Percentiles rank a stretch among this genome's conserved stretches.
Conservation (phyloP, 2,888 invertebrate species). For the Girardia tigrina region DNA sequence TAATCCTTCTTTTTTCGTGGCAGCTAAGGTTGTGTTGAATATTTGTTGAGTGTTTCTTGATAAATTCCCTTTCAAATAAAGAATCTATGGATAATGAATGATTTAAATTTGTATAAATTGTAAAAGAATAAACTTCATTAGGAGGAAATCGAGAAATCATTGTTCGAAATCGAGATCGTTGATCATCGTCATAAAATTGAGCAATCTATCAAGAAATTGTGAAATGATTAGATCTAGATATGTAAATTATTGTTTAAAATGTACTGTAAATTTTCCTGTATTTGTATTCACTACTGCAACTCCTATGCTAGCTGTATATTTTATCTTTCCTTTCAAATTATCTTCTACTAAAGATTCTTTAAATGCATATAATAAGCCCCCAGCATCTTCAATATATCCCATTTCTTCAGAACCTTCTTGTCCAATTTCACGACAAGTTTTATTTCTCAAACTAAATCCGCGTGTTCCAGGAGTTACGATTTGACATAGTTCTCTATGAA, state of each 20-base stretch:
- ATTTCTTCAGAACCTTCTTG: constrained; percentile 25
- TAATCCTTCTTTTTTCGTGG: not conserved
- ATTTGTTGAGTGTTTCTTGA: not conserved
- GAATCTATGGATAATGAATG: not conserved
- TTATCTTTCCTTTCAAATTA: constrained; percentile 14
- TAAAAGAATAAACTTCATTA: constrained; percentile 71
- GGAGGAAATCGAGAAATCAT: constrained; percentile 76
- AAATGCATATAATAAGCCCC: constrained; percentile 12
- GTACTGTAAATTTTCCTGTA: constrained; percentile 50
- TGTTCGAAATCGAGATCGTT: constrained; percentile 72
- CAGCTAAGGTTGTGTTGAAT: not conserved
- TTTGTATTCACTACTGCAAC: constrained; percentile 85
- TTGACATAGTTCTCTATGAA: constrained; percentile 81
- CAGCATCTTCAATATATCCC: not conserved
- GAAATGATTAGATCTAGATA: not conserved
- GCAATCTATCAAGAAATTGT: constrained; percentile 58
- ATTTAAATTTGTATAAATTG: too few relatives aligned
- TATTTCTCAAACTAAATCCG: constrained; percentile 20
- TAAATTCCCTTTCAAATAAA: not conserved
- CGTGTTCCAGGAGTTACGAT: constrained; percentile 68
- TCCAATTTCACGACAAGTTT: constrained; percentile 1
- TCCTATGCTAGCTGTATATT: constrained; percentile 76
- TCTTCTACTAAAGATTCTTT: constrained; percentile 20
- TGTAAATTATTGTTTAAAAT: not conserved
- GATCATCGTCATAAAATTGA: constrained; percentile 80